Base-by-base conservation (phyloP, 2,888 invertebrate genomes). In the Clusia tigrina region DNA sequence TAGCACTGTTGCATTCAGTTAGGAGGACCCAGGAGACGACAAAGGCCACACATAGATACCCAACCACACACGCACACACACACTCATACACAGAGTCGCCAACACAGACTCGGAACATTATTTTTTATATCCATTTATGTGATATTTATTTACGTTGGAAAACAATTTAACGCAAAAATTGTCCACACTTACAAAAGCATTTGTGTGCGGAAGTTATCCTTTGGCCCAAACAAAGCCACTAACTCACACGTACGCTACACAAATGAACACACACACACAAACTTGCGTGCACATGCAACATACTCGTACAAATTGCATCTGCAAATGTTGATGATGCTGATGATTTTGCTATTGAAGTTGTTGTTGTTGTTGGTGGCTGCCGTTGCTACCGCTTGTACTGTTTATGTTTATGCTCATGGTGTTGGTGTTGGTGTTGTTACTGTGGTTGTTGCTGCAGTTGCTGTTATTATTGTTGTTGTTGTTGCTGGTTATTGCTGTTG, bases 121-220 rank as follows among this genome's bases (percentile, higher is more conserved):
- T n/a, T n/a, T n/a, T n/a, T n/a, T n/a, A n/a, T n/a, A n/a, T n/a
- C 23, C 54, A 46, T 63, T 58, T 63, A 48, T 53, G 42, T 58
- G 48, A 54, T 56, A 76, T 77, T 77, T 77, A 75, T 77, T 77
- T 77, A 73, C 76, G 74, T 77, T 69, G 67, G 72, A 74, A 77
- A 77, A 77, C 76, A 77, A 77, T 77, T 77, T 74, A 75, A 73
- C 74, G 71, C 73, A 70, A 74, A 75, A 76, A 74, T 74, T 70
- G 73, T 71, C 66, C 67, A 66, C 76, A 76, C 74, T 74, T 71
- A 72, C 73, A 46, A 62, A 61, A 20, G 12, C 37, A 56, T 60
- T 46, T 38, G 59, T 56, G 57, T 69, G 73, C 73, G 74, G 73
- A 71, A 75, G 71, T 73, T 76, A 74, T 76, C 74, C 77, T 72